These are phyloP conservation scores for Acromyrmex echinatior DNA, from an alignment of 1,140 invertebrate species.

Conservation along the genomic window DNA sequence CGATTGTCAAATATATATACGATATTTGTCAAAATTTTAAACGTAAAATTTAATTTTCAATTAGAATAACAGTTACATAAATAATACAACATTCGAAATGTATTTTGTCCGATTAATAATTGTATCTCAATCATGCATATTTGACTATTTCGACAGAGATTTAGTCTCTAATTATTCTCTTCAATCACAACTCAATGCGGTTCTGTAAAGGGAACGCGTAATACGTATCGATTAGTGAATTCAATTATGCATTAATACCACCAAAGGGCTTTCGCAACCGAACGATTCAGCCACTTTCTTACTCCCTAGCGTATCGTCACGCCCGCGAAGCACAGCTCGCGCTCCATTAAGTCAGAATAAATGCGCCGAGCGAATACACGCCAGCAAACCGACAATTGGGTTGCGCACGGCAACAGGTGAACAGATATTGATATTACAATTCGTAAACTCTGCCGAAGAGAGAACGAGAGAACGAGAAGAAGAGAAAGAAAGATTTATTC, in stretches of 20 bases:
- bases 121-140: background rate
- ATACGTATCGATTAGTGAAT: conserved; percentile 45
- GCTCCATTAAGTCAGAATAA: conserved; percentile 62
- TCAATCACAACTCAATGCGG: conserved; percentile 34
- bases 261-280: conserved; percentile 55
- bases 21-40: too few species aligned
- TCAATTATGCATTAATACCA: conserved; percentile 57
- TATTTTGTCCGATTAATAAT: background rate
- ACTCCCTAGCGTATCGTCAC: conserved; percentile 49
- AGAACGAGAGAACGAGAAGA: conserved; percentile 47
- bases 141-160: conserved; percentile 16
- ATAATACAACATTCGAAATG: background rate
- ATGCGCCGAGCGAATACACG: conserved; percentile 45
- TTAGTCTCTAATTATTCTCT: conserved; percentile 25
- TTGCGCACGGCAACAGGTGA: conserved; percentile 72
- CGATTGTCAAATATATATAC: background rate
- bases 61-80: background rate
- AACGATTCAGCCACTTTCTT: conserved; percentile 47
- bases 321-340: conserved; percentile 32
- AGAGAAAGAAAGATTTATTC: conserved; percentile 67
- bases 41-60: background rate
- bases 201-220: conserved; percentile 28
- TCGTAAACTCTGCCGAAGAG: conserved; percentile 57
- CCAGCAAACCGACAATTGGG: conserved; percentile 49
- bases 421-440: conserved; percentile 75